Conservation (phyloP, 2,797 vertebrate genomes). For the Denticeps clupeoides region DNA sequence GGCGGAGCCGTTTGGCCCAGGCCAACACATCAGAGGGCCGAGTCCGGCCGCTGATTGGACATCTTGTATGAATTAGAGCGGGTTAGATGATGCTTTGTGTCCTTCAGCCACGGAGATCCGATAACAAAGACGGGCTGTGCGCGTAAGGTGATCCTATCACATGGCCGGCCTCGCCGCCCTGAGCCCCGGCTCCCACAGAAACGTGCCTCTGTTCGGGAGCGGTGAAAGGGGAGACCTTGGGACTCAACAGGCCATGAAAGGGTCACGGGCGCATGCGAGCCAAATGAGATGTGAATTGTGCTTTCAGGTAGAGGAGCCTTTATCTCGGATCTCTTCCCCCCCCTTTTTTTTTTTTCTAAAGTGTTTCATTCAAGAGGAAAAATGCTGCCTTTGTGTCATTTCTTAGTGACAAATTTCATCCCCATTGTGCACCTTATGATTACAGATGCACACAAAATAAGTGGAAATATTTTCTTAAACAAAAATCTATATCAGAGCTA, state of each 20-base stretch:
- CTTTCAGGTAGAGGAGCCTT: conserved; percentile 10
- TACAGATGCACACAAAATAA: too few relatives aligned
- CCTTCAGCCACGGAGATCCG: conserved; percentile 43
- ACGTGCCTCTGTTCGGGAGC: conserved; percentile 44
- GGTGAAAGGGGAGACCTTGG: conserved; percentile 36
- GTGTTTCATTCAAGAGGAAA: background rate
- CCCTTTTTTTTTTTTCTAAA: background rate
- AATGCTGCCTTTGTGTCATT: background rate
- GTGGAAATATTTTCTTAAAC: too few relatives aligned
- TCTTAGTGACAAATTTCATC: too few relatives aligned
- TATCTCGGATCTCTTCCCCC: too few relatives aligned
- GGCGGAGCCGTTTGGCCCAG: too few relatives aligned
- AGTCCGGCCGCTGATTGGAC: conserved; percentile 56
- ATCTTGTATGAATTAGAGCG: conserved; percentile 56
- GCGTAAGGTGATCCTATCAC: conserved; percentile 46
- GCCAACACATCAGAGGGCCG: too few relatives aligned
- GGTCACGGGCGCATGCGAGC: background rate
- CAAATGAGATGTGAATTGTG: conserved; percentile 19
- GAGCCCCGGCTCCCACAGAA: conserved; percentile 39
- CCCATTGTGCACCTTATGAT: too few relatives aligned
- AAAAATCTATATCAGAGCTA: too few relatives aligned
- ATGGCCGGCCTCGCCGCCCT: conserved; percentile 39
- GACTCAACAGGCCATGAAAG: conserved; percentile 15
- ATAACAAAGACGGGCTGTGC: conserved; percentile 52
- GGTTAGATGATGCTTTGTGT: conserved; percentile 51